Conservation (phyloP, 2,113 vertebrate species). For the Lota lota region DNA sequence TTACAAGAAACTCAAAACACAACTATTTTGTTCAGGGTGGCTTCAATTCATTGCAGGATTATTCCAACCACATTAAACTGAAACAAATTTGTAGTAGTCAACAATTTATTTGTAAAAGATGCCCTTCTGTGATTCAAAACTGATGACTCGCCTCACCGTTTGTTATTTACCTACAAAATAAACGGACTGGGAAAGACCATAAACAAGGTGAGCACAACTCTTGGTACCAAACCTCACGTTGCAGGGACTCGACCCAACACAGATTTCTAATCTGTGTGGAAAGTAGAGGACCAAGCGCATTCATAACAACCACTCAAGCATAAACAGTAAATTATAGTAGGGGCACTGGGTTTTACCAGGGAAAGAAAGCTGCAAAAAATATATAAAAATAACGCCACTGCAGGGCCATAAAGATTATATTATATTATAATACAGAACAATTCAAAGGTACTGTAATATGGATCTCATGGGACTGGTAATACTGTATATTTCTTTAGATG, state of each 20-base stretch:
- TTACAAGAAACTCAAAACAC: constrained; percentile 1
- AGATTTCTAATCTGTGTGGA: constrained; percentile 39
- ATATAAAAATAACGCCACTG: constrained; percentile 13
- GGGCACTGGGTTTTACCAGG: constrained; percentile 40
- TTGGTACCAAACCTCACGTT: constrained; percentile 38
- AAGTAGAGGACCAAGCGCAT: constrained; percentile 38
- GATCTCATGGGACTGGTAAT: constrained; percentile 24
- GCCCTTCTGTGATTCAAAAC: constrained; percentile 21
- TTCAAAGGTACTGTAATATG: constrained; percentile 28
- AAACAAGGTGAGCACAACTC: constrained; percentile 40
- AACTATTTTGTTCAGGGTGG: constrained; percentile 11
- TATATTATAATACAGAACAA: constrained; percentile 54
- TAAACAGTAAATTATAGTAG: constrained; percentile 57
- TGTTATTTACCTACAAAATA: constrained; percentile 41
- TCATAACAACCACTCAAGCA: constrained; percentile 38
- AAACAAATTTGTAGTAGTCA: not conserved
- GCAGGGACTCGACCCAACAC: constrained; percentile 19
- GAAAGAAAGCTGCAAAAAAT: constrained; percentile 30
- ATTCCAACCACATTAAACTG: not conserved
- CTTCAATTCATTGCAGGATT: constrained; percentile 15
- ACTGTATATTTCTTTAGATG: constrained; percentile 11
- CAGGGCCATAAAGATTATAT: constrained; percentile 47
- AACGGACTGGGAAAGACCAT: constrained; percentile 15
- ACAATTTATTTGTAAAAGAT: constrained; percentile 24
- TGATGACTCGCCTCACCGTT: constrained; percentile 14